Evolutionary conservation across 2,797 vertebrate species (phyloP), one percentile per base, ranked within the genome.

Genomic region (Glyptemys insculpta): DNA sequence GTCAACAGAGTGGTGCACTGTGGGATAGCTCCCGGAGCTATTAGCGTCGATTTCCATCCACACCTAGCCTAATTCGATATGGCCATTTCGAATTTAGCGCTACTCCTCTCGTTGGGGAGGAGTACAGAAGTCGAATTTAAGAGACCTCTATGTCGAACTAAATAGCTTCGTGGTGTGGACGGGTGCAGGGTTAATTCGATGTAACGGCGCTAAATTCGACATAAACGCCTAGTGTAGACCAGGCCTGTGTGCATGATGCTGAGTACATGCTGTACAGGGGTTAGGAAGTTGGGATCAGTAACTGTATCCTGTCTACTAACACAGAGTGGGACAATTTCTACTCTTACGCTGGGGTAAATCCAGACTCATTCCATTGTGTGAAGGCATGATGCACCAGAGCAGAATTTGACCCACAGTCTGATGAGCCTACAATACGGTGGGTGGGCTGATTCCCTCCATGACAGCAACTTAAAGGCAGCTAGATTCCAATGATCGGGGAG

Each of bases 381-480:
- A 21, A 29, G 11, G 31, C 8, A 12, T 57, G 44, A 49, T 25
- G 37, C 34, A 84, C 3, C 12, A 54, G 19, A 79, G 62, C 56
- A 44, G 52, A 79, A 62, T 78, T 34, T 57, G 12, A 49, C 29
- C 44, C 37, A 11, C 18, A 12, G 15, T 8, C 65, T 85, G 44
- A 41, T 12, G 31, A 86, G 4, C 5, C 23, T 37, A 19, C 0
- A 41, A 2, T 0, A 1, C 7, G 21, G 27, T 81, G 44, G 37
- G 15, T 81, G 44, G 47, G 19, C 37, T 1, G 0, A 49, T 44
- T 52, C 37, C 53, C 29, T 83, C 49, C 37, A 57, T 76, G 29
- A 59, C 47, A 10, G 12, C 37, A 19, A 25, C 47, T 62, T 29
- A 59, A 72, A 83, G 49, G 68, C 25, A 41, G 7, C 44, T 23